A percentile compares a stretch with the other conserved stretches of the same genome.
phyloP scores from a whole-genome alignment of 2,888 invertebrate genomes.

The Sesia apiformis region DNA sequence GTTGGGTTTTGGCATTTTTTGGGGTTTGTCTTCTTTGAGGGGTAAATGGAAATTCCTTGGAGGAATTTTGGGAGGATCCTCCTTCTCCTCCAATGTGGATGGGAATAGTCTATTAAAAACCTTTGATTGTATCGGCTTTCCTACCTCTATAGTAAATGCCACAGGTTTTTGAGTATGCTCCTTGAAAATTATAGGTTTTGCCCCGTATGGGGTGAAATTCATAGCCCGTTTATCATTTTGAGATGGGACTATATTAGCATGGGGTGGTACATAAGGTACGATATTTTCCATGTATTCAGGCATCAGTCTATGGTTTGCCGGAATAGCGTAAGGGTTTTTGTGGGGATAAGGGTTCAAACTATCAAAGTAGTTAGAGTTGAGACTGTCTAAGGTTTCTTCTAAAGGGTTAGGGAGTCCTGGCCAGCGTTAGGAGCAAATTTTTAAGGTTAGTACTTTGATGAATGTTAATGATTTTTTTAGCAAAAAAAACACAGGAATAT shows the following conservation, averaged over 20 bases:
- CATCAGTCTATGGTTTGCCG: constrained; percentile 55
- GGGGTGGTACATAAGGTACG: constrained; percentile 59
- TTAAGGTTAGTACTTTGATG: not conserved
- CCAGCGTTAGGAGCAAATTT: constrained; percentile 41
- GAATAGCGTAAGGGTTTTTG: constrained; percentile 70
- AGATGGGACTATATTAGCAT: constrained; percentile 35
- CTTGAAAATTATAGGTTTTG: constrained; percentile 46
- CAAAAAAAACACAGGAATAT: not conserved
- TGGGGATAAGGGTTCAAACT: constrained; percentile 61
- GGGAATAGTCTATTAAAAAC: constrained; percentile 63
- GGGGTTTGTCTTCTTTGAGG: constrained; percentile 44
- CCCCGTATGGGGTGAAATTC: constrained; percentile 32
- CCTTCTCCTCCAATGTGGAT: constrained; percentile 25
- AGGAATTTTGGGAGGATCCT: constrained; percentile 39
- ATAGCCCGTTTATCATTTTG: constrained; percentile 29
- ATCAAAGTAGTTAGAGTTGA: constrained; percentile 59
- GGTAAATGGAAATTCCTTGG: constrained; percentile 58
- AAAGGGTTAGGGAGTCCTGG: constrained; percentile 45
- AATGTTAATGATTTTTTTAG: not conserved
- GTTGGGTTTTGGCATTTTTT: constrained; percentile 46
- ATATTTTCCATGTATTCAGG: constrained; percentile 46
- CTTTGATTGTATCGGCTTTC: constrained; percentile 47
- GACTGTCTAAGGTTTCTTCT: constrained; percentile 57
- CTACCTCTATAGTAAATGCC: constrained; percentile 52
- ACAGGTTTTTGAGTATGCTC: constrained; percentile 42